These are phyloP conservation scores for Epizoanthus scotinus DNA, from an alignment of 92 coral and sea anemone species.

Conservation along the genomic window DNA sequence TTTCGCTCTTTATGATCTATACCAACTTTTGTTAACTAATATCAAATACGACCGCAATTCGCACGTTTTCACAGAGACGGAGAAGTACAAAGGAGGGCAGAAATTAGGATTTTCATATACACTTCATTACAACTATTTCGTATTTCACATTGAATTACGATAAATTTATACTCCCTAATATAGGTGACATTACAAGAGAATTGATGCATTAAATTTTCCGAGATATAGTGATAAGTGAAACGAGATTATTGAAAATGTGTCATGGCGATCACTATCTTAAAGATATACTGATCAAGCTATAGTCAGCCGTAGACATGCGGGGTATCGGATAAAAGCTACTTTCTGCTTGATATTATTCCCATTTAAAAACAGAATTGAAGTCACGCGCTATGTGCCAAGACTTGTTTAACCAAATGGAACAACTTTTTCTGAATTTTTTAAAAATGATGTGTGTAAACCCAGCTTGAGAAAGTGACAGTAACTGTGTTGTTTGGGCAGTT, in stretches of 20 bases:
- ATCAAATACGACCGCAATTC: constrained; percentile 7
- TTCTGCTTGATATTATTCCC: neutral
- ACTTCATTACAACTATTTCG: constrained; percentile 27
- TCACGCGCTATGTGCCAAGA: neutral
- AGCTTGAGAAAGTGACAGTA: constrained; percentile 8
- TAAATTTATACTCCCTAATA: constrained; percentile 13
- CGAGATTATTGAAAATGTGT: constrained; percentile 15
- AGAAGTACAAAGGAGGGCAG: constrained; percentile 10
- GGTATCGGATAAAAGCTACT: neutral
- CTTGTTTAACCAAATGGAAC: constrained; percentile 63
- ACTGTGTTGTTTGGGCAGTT: neutral
- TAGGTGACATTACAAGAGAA: constrained; percentile 20
- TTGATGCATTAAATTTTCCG: constrained; percentile 23
- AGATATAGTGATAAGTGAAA: constrained; percentile 30
- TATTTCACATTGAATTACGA: constrained; percentile 29
- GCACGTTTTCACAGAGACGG: constrained; percentile 6
- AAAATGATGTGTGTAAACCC: constrained; percentile 54
- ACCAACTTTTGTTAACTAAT: constrained; percentile 82
- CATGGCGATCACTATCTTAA: constrained; percentile 2
- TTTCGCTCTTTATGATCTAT: constrained; percentile 51
- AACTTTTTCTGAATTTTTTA: constrained; percentile 48
- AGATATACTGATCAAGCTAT: too few relatives aligned
- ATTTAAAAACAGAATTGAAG: neutral
- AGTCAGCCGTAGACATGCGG: neutral
- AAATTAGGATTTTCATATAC: constrained; percentile 23